Percentiles rank a stretch among this genome's conserved stretches.
Conservation (phyloP, 1,140 invertebrate genomes). For the Megathymus violae region DNA sequence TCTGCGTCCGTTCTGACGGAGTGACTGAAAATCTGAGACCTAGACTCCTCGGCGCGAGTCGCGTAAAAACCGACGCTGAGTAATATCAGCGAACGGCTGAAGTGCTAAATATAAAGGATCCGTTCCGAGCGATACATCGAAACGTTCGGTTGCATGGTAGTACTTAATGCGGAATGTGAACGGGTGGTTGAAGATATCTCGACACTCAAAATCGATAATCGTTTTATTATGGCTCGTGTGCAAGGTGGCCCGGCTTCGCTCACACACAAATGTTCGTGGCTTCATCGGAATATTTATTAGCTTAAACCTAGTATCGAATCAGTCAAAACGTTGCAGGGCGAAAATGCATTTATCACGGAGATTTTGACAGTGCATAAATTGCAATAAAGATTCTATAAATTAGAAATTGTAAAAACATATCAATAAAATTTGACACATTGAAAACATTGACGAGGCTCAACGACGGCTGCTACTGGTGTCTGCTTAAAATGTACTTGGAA, state of each 20-base stretch:
- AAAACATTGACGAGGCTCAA: no score
- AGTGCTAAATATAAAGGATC: constrained; percentile 25
- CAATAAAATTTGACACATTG: no score
- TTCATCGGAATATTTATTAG: not conserved
- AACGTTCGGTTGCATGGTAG: not conserved
- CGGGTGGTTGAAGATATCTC: not conserved
- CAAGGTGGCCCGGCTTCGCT: not conserved
- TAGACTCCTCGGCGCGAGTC: constrained; percentile 36
- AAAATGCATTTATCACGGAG: no score
- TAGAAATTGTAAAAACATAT: no score
- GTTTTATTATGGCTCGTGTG: not conserved
- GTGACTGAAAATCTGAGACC: constrained; percentile 40
- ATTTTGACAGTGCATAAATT: no score
- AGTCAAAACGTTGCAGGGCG: no score
- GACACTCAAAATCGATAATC: not conserved
- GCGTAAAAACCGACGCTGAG: constrained; percentile 48
- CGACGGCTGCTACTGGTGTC: no score
- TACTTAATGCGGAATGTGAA: constrained; percentile 3
- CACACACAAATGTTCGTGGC: not conserved
- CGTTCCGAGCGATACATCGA: constrained; percentile 1
- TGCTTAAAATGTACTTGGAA: no score
- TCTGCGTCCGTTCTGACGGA: constrained; percentile 38
- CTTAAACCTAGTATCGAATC: no score
- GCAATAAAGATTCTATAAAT: no score
- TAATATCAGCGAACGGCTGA: constrained; percentile 38